phyloP scores from a whole-genome alignment of 2,797 vertebrate genomes.

The Eurystomus glaucurus region DNA sequence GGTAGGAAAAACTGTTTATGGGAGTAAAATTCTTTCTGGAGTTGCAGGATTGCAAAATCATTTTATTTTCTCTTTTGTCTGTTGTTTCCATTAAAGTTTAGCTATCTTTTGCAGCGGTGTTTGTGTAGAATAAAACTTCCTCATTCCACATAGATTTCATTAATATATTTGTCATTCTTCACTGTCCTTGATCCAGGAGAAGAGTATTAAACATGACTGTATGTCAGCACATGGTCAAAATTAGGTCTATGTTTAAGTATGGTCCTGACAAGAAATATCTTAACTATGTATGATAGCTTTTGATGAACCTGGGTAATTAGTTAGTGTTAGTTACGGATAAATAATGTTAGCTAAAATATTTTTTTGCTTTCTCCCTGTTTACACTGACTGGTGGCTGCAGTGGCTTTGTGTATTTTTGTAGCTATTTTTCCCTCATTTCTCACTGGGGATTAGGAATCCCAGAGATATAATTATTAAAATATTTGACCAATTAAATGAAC shows the following conservation, averaged over 20 bases:
- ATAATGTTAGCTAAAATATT: background rate
- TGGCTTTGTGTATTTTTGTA: background rate
- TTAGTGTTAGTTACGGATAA: background rate
- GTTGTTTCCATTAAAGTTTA: constrained; percentile 9
- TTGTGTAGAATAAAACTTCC: constrained; percentile 14
- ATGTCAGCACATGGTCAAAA: background rate
- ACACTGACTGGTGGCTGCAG: background rate
- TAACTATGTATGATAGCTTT: background rate
- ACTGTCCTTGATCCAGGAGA: background rate
- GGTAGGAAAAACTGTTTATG: background rate
- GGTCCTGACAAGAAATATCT: background rate
- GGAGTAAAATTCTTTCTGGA: background rate
- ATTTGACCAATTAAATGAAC: background rate
- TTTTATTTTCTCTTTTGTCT: background rate
- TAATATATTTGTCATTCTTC: constrained; percentile 5
- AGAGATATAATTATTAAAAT: background rate
- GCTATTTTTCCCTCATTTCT: background rate
- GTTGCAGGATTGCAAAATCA: background rate
- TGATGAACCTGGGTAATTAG: background rate
- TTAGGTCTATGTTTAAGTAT: background rate
- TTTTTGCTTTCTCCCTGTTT: background rate
- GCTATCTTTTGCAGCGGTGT: background rate
- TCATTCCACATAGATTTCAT: constrained; percentile 3
- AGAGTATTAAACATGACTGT: background rate
- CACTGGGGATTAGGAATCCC: background rate